Evolutionary conservation across 2,113 vertebrate species (phyloP).

Genomic region (Pavo muticus): DNA sequence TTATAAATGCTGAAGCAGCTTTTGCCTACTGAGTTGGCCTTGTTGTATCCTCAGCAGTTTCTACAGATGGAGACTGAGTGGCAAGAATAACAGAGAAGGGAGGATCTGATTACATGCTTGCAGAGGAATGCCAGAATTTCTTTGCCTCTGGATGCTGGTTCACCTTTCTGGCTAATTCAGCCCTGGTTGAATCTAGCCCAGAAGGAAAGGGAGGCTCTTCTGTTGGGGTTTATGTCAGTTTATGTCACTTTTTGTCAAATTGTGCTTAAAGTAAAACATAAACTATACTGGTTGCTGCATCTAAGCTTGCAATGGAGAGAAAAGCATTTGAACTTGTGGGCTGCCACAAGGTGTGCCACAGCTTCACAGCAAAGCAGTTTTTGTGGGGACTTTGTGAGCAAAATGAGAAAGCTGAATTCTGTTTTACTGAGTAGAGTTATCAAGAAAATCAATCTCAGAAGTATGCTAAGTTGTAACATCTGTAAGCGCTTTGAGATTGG

Average conservation of each 20-base stretch:
- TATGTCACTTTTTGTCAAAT: background rate
- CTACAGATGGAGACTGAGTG: background rate
- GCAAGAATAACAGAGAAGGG: slow-evolving; percentile 15
- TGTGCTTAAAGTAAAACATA: background rate
- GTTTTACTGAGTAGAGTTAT: slow-evolving; percentile 19
- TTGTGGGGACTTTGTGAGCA: background rate
- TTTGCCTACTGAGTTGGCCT: slow-evolving; percentile 5
- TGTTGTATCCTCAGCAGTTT: background rate
- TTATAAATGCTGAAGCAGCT: slow-evolving; percentile 15
- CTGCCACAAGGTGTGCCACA: background rate
- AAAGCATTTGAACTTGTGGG: background rate
- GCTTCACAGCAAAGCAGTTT: slow-evolving; percentile 20
- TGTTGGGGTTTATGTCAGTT: background rate
- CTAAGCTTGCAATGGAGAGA: background rate
- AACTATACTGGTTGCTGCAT: background rate
- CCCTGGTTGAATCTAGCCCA: background rate
- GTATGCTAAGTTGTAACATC: slow-evolving; percentile 13
- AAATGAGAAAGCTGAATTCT: background rate
- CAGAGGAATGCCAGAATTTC: slow-evolving; percentile 30
- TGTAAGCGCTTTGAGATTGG: slow-evolving; percentile 54
- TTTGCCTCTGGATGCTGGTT: background rate
- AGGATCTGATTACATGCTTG: slow-evolving; percentile 23
- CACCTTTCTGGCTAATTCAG: slow-evolving; percentile 12
- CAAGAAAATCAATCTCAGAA: background rate
- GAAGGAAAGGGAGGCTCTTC: background rate